Conservation (phyloP, 2,888 invertebrate genomes). For the Eupithecia centaureata region DNA sequence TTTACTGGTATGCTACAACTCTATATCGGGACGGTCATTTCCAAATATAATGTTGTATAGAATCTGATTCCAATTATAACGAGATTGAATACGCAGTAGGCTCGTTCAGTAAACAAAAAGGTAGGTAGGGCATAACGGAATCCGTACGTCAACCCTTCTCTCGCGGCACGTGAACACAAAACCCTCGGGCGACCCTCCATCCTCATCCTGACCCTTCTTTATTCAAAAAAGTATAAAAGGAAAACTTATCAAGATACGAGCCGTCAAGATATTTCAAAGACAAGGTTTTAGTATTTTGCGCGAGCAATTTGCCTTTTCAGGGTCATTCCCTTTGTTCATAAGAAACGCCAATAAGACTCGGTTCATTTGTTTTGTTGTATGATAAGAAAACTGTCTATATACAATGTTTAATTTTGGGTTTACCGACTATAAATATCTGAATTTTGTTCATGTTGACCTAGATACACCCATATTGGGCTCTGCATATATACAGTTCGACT, state of each 20-base stretch:
- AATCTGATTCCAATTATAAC: constrained; percentile 58
- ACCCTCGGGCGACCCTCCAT: constrained; percentile 56
- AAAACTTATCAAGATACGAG: constrained; percentile 71
- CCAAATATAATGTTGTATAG: constrained; percentile 28
- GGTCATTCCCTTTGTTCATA: constrained; percentile 49
- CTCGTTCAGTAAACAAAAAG: constrained; percentile 25
- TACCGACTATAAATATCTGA: constrained; percentile 50
- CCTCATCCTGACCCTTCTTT: constrained; percentile 58
- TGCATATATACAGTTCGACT: constrained; percentile 55
- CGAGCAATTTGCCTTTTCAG: constrained; percentile 51
- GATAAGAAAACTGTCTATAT: constrained; percentile 14
- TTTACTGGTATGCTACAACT: constrained; percentile 17
- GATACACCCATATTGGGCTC: constrained; percentile 57
- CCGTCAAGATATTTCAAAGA: constrained; percentile 58
- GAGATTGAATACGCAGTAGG: constrained; percentile 43
- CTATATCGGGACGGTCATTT: constrained; percentile 9
- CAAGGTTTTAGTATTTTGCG: constrained; percentile 59
- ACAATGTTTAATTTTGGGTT: constrained; percentile 33
- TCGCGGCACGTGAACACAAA: constrained; percentile 57
- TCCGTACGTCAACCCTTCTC: constrained; percentile 69
- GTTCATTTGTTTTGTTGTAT: constrained; percentile 30
- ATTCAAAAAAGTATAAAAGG: constrained; percentile 60
- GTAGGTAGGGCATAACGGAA: constrained; percentile 27
- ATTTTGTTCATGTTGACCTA: constrained; percentile 60
- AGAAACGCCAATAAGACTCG: constrained; percentile 48